Conservation (phyloP, 2,888 invertebrate species). For the Leptinotarsa peninsularis region DNA sequence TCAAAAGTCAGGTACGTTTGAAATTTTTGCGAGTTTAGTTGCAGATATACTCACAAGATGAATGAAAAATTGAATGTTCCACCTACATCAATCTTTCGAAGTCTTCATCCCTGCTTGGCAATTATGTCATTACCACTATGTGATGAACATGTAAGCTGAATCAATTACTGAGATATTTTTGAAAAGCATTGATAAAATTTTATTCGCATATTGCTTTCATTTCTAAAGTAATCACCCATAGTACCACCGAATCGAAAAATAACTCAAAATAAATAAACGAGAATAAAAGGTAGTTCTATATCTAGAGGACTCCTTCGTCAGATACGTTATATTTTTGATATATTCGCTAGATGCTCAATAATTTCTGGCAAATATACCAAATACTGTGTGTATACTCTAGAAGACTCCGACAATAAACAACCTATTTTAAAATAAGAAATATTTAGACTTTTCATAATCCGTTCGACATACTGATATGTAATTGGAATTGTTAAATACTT, state of each 20-base stretch:
- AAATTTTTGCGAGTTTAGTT: slow-evolving; percentile 49
- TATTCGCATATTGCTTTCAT: background rate
- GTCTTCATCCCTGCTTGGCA: background rate
- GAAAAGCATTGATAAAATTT: background rate
- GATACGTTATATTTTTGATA: too few relatives aligned
- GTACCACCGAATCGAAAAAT: background rate
- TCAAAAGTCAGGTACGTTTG: slow-evolving; percentile 65
- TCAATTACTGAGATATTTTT: background rate
- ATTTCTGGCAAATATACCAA: too few relatives aligned
- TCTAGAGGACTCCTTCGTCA: too few relatives aligned
- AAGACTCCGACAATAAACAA: too few relatives aligned
- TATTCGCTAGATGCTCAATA: too few relatives aligned
- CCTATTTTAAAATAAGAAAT: too few relatives aligned
- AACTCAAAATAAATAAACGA: too few relatives aligned
- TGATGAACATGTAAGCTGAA: background rate
- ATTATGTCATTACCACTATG: background rate
- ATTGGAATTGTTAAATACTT: too few relatives aligned
- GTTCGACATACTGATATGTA: too few relatives aligned
- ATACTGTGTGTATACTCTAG: too few relatives aligned
- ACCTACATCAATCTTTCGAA: slow-evolving; percentile 15
- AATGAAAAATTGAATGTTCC: slow-evolving; percentile 19
- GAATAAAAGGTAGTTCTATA: too few relatives aligned
- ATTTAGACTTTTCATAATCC: too few relatives aligned
- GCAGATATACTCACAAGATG: slow-evolving; percentile 16
- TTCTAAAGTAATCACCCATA: background rate